These are phyloP conservation scores for Eupithecia subumbrata DNA, from an alignment of 2,888 invertebrate genomes.

Conservation along the genomic window DNA sequence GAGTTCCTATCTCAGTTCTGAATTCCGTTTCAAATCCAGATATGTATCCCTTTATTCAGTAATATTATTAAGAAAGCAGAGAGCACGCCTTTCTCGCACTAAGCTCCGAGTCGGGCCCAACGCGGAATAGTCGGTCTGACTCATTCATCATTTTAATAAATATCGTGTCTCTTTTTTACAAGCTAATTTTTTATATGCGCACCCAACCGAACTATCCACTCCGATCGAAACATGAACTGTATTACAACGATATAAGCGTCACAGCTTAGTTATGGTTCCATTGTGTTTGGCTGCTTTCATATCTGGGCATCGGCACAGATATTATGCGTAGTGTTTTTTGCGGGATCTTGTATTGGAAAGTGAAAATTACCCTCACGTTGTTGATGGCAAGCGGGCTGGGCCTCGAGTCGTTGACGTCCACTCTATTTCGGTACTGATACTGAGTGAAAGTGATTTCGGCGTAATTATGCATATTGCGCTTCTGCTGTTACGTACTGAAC, in stretches of 20 bases:
- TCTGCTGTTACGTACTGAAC: conserved; percentile 18
- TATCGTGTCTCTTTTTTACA: conserved; percentile 58
- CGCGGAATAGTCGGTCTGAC: conserved; percentile 48
- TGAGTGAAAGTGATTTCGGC: conserved; percentile 50
- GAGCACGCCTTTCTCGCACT: conserved; percentile 43
- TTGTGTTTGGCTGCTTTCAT: conserved; percentile 58
- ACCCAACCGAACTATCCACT: conserved; percentile 37
- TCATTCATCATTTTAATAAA: conserved; percentile 62
- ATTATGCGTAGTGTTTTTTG: conserved; percentile 57
- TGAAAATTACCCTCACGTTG: conserved; percentile 57
- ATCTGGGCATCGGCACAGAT: conserved; percentile 64
- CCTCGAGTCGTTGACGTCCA: conserved; percentile 25
- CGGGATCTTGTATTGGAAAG: conserved; percentile 59
- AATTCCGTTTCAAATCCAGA: neutral
- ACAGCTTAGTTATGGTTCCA: conserved; percentile 47
- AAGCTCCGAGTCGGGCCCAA: conserved; percentile 41
- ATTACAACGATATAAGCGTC: conserved; percentile 48
- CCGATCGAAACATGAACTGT: conserved; percentile 24
- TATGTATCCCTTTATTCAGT: neutral
- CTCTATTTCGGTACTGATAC: conserved; percentile 42
- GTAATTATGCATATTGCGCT: conserved; percentile 40
- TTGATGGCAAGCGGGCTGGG: conserved; percentile 10
- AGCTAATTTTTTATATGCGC: conserved; percentile 49
- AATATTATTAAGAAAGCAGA: conserved; percentile 7
- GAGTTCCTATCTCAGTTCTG: neutral